Evolutionary conservation across 1,140 invertebrate genomes (phyloP), one percentile per base, ranked within the genome.

Genomic region (Muscidifurax raptorellus): DNA sequence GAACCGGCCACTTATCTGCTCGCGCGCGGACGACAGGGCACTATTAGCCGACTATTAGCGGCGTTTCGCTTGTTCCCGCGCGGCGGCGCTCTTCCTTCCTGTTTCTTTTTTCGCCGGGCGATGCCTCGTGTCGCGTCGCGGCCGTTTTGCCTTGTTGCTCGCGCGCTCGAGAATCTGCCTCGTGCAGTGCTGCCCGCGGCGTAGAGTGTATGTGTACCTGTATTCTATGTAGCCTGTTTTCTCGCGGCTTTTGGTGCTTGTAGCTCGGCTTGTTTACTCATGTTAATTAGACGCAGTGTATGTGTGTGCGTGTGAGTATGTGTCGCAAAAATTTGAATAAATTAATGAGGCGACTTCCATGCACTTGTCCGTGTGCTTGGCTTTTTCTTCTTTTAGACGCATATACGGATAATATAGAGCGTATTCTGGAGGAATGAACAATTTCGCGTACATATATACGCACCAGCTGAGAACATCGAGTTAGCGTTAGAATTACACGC

Each of bases 1-100:
- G 88, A 88, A 89, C 80, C 84, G 79, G 40, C 71, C 86, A 74
- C 72, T 89, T 87, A 86, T 87, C 84, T 72, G 69, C 27, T 28
- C 74, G 36, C 59, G 77, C 82, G 78, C 77, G 79, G 72, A 47
- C 71, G 71, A 82, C 32, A 82, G 30, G n/a, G 9, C 47, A 59
- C 85, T 83, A 87, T 88, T 88, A 88, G 83, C 84, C 85, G 79
- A 87, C 85, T 85, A 87, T 89, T 87, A 80, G 69, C 71, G 71
- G 71, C 22, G 27, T 40, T 32, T 74, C 9, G 28, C 71, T 30
- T 12, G 12, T 36, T n/a, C 71, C 30, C 71, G 32, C 71, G 32
- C 66, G 66, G 85, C 86, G 83, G 44, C 44, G 15, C 44, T 47
- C 85, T 82, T 84, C 76, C 79, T 66, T 66, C 64, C 25, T 27